A percentile compares a stretch with the other conserved stretches of the same genome.
phyloP scores from a whole-genome alignment of 2,888 invertebrate genomes.

The Apocheima hispidaria region DNA sequence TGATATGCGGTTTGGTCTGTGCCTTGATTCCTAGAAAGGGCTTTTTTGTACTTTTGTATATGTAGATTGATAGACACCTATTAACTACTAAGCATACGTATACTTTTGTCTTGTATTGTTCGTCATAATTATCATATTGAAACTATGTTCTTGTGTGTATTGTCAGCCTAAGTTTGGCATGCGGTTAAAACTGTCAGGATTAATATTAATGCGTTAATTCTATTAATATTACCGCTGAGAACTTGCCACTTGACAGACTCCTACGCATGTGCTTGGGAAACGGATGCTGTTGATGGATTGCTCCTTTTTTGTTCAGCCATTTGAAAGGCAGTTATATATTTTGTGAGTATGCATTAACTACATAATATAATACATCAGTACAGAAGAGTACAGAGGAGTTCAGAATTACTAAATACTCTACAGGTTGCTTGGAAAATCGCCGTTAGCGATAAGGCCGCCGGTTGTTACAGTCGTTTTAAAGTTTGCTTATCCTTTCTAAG shows the following conservation, averaged over 20 bases:
- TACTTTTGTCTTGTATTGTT: background rate
- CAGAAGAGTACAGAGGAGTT: background rate
- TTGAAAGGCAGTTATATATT: constrained; percentile 6
- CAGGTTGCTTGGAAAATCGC: too few species aligned
- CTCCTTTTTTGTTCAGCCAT: constrained; percentile 50
- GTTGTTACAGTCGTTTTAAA: too few species aligned
- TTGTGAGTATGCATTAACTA: background rate
- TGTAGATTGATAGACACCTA: too few species aligned
- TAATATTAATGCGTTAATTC: constrained; percentile 45
- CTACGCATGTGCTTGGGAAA: constrained; percentile 60
- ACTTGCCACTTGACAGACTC: constrained; percentile 57
- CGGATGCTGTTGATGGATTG: constrained; percentile 55
- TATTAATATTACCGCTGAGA: constrained; percentile 57
- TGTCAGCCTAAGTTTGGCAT: constrained; percentile 13
- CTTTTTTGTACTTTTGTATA: too few species aligned
- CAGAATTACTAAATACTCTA: background rate
- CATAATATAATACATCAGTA: background rate
- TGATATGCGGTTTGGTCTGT: too few species aligned
- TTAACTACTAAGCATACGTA: too few species aligned
- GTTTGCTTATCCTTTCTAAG: too few species aligned
- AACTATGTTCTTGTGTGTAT: background rate
- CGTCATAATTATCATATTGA: background rate
- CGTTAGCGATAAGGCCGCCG: too few species aligned
- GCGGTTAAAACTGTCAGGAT: constrained; percentile 33
- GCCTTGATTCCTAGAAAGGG: too few species aligned